phyloP scores from a whole-genome alignment of 2,113 vertebrate species.

The Menidia beryllina region DNA sequence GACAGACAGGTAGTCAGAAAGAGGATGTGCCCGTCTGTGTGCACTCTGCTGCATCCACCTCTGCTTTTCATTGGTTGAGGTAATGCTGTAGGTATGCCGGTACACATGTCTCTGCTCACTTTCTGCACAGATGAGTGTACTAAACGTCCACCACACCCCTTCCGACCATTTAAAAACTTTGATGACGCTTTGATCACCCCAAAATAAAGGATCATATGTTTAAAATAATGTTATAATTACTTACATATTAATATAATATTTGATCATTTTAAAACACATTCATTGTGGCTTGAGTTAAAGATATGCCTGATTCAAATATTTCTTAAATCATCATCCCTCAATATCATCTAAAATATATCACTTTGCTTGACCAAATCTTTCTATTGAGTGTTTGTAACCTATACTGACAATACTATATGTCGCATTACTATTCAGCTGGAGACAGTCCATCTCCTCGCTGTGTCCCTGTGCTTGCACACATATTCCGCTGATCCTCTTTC shows the following conservation, averaged over 20 bases:
- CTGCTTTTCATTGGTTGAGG: slow-evolving; percentile 47
- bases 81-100: neutral
- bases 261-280: too few relatives aligned
- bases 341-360: neutral
- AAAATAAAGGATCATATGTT: neutral
- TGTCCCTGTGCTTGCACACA: slow-evolving; percentile 20
- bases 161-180: slow-evolving; percentile 1
- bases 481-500: slow-evolving; percentile 76
- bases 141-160: neutral
- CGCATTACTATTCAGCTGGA: neutral
- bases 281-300: too few relatives aligned
- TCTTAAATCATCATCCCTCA: too few relatives aligned
- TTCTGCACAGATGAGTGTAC: slow-evolving; percentile 18
- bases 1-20: neutral
- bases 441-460: slow-evolving; percentile 4
- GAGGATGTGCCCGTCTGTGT: slow-evolving; percentile 1
- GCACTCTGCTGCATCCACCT: slow-evolving; percentile 22
- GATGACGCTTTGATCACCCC: slow-evolving; percentile 16
- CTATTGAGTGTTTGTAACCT: neutral
- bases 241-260: too few relatives aligned
- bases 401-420: neutral
- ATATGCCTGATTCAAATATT: neutral
- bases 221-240: neutral
- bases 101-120: slow-evolving; percentile 2
- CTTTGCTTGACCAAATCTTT: neutral